These are phyloP conservation scores for Drosophila pachea DNA, from an alignment of 1,140 invertebrate genomes.

Conservation along the genomic window DNA sequence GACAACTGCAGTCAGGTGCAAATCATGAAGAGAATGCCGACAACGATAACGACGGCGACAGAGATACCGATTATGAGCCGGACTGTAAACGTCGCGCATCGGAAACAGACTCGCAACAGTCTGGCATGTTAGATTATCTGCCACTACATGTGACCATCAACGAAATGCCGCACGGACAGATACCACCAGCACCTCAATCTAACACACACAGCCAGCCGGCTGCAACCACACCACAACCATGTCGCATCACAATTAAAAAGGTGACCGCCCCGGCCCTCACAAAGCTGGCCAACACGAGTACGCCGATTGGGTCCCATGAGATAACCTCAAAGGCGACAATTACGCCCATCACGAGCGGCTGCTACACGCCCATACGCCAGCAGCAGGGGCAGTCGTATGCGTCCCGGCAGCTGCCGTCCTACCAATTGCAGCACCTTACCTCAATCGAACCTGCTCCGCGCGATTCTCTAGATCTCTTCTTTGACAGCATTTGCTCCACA, in stretches of 20 bases:
- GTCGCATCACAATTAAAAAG: constrained; percentile 69
- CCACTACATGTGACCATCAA: constrained; percentile 67
- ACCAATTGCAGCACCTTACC: constrained; percentile 47
- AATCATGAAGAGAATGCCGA: constrained; percentile 21
- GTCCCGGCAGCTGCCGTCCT: constrained; percentile 40
- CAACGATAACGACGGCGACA: not conserved
- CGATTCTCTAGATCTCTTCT: constrained; percentile 70
- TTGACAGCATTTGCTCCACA: constrained; percentile 70
- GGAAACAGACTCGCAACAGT: constrained; percentile 62
- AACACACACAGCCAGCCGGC: constrained; percentile 18
- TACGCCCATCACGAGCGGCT: constrained; percentile 48
- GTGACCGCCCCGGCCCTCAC: constrained; percentile 35
- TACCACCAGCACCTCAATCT: constrained; percentile 15
- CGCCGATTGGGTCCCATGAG: constrained; percentile 36
- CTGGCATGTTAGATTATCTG: constrained; percentile 62
- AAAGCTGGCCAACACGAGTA: constrained; percentile 12
- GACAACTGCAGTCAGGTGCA: constrained; percentile 18
- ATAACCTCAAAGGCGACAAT: constrained; percentile 66
- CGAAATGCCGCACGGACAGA: constrained; percentile 44
- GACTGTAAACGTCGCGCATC: constrained; percentile 45
- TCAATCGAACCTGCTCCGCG: constrained; percentile 32
- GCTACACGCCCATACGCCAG: constrained; percentile 30
- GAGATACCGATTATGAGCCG: constrained; percentile 37
- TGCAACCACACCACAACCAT: constrained; percentile 40
- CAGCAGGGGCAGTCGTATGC: constrained; percentile 25